Base-by-base conservation (phyloP, 1,140 invertebrate genomes). In the Holotrichia oblita region DNA sequence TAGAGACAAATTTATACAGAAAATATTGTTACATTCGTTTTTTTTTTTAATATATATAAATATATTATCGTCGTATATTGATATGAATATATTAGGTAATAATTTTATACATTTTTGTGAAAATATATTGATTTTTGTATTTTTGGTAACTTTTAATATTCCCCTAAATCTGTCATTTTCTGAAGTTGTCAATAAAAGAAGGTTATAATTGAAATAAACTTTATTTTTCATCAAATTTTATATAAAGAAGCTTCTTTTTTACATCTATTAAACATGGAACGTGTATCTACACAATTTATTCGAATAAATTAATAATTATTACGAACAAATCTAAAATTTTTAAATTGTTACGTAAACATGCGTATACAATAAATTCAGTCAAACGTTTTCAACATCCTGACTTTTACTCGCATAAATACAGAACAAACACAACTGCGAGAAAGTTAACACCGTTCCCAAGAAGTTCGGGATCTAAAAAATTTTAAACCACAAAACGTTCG, bases 381-480 rank as follows among this genome's bases (percentile, higher is more conserved):
- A 48, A 55, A 76, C 12, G 6, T 6, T 55, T 55, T 44, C 41
- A 4, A 73, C 22, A 42, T 69, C 40, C 55, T 14, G 77, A 72
- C 76, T 74, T 80, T 88, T 89, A 41, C 85, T 90, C 7, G 93
- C 93, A 87, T 91, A 95, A 79, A 93, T 87, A 20, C 91, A 85
- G 86, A 95, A 95, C 14, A 95, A 86, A 42, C 89, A 90, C 40
- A 95, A 85, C 86, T 95, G 94, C 80, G 91, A 87, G 59, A 89
- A 86, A 7, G 92, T 92, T 78, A 95, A 85, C 24, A 93, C 81
- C 77, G 90, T 92, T 75, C 93, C 93, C 80, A 94, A 86, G 48
- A 93, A 91, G 87, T 95, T 95, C 42, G 94, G 92, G 82, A 91
- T 88, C 91, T 92, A 85, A 79, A 90, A n/a, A n/a, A n/a, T n/a